Evolutionary conservation across 2,888 invertebrate genomes (phyloP), one percentile per base, ranked within the genome.

Genomic region (Polydrusus pterygomalis): DNA sequence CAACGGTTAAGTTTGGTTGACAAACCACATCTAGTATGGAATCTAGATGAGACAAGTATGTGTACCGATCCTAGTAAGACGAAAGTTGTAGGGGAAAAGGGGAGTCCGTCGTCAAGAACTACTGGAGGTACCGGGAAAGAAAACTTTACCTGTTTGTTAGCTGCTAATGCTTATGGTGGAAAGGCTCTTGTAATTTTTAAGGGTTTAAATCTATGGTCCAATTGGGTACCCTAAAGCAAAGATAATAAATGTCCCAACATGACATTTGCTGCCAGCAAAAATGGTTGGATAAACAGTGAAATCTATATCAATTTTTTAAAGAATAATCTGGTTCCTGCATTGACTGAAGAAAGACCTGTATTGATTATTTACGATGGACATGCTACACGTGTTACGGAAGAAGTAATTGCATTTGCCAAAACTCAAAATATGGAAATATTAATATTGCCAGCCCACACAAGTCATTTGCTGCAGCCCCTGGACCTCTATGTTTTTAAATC

Each of bases 381-480:
- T 54, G 68, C 54, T 68, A 68, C 68, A 18, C 56, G 56, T 56
- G 68, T 68, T 20, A 68, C 68, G 7, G 56, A 68, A 10, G 68
- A 54, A 30, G 56, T 18, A 38, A 38, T 54, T 56, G 20, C 18
- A 34, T 49, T 15, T 30, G 51, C 49, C 10, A 49, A 49, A 17
- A 25, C 67, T 11, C 3, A 51, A 49, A 68, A 56, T 11, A 68
- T 68, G 3, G 54, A 34, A 56, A 63, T 71, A 30, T 51, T 71
- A 38, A 63, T 63, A 34, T 71, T 60, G 40, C 79, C 80, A 25
- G 62, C 81, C 9, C 81, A 82, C 43, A 73, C 80, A 9, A 80
- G 78, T 62, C 81, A 82, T 73, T 43, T 81, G 13, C 70, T 70
- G 82, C 83, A 17, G 82, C 81, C 30, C 18, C 65, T 77, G 13